Evolutionary conservation across 1,140 invertebrate species (phyloP).

Genomic region (Sycobia sp.): DNA sequence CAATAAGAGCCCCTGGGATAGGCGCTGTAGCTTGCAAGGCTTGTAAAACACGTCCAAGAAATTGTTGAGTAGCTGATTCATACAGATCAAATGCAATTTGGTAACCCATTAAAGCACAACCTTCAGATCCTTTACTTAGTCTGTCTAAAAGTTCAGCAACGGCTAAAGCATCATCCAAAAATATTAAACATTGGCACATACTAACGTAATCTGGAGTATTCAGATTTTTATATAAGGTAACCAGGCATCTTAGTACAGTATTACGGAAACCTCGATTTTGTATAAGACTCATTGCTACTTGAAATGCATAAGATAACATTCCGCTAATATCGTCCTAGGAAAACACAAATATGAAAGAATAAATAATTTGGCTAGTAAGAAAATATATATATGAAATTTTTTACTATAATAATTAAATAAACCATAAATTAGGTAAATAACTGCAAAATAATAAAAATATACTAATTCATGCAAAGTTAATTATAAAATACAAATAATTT

Average conservation of each 20-base stretch:
- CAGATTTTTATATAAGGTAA: slow-evolving; percentile 85
- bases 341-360: slow-evolving; percentile 11
- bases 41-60: slow-evolving; percentile 86
- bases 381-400: too few relatives aligned
- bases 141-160: slow-evolving; percentile 91
- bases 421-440: too few relatives aligned
- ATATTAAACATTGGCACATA: slow-evolving; percentile 96
- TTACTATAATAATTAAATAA: too few relatives aligned
- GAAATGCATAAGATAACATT: slow-evolving; percentile 94
- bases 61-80: slow-evolving; percentile 98
- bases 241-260: slow-evolving; percentile 85
- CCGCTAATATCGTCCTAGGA: slow-evolving; percentile 79
- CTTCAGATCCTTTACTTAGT: slow-evolving; percentile 79
- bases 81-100: slow-evolving; percentile 99
- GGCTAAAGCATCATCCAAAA: slow-evolving; percentile 89
- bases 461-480: too few relatives aligned
- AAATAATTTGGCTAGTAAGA: too few relatives aligned
- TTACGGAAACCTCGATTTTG: slow-evolving; percentile 92
- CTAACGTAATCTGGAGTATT: slow-evolving; percentile 92
- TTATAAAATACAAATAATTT: too few relatives aligned
- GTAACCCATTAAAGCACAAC: slow-evolving; percentile 87
- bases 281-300: slow-evolving; percentile 94
- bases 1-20: slow-evolving; percentile 73
- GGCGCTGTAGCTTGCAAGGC: slow-evolving; percentile 83
- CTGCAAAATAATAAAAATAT: too few relatives aligned